Evolutionary conservation across 2,113 vertebrate species (phyloP).

Genomic region (Globicephala melas): DNA sequence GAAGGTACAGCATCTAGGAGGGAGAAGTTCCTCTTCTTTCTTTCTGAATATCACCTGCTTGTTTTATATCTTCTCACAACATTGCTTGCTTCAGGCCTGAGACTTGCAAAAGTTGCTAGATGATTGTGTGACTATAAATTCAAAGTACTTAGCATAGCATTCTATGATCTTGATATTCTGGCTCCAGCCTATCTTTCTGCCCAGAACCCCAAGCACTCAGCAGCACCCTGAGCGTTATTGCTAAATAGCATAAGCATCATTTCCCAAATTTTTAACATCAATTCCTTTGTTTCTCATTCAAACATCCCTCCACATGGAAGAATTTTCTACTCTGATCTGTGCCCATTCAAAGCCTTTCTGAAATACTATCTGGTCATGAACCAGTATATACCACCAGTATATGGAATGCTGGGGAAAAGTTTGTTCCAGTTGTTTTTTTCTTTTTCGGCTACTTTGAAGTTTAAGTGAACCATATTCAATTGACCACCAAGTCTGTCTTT

Average conservation of each 20-base stretch:
- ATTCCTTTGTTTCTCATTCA: background rate
- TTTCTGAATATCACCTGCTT: background rate
- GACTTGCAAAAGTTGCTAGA: background rate
- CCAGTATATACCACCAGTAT: background rate
- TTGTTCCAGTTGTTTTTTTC: background rate
- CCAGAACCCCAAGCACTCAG: background rate
- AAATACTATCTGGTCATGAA: background rate
- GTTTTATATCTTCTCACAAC: background rate
- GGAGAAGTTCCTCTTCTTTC: background rate
- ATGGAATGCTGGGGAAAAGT: conserved; percentile 43
- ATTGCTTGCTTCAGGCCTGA: background rate
- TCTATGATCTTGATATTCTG: background rate
- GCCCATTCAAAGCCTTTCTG: background rate
- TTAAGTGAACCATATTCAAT: background rate
- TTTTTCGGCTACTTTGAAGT: background rate
- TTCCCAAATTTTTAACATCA: background rate
- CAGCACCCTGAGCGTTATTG: background rate
- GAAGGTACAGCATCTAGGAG: background rate
- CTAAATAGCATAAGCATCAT: background rate
- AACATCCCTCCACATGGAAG: background rate
- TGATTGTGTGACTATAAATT: background rate
- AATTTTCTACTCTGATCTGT: background rate
- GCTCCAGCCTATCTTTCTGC: background rate
- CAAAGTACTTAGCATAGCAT: background rate
- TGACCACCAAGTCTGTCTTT: conserved; percentile 4